Base-by-base conservation (phyloP, 64 coral and sea anemone species). In the Montipora sp. region DNA sequence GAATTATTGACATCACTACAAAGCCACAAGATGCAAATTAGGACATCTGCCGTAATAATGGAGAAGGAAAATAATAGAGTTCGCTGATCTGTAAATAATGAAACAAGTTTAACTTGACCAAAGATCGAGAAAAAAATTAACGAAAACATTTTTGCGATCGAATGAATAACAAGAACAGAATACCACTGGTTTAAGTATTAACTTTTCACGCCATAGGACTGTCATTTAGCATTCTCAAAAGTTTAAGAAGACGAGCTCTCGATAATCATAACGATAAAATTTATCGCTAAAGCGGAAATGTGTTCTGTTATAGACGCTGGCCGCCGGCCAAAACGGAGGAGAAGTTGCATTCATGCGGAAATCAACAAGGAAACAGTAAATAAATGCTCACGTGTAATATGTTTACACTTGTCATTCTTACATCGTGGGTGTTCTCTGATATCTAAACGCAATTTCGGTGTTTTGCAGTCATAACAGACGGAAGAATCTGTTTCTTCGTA, bases 391-490 rank as follows among this genome's bases (percentile, higher is more conserved):
- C 68, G 14, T 21, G 46, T 11, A 57, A 11, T 11, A 11, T 85
- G 82, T 71, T 85, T 85, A 85, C 82, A n/a, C 36, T 85, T 1
- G 6, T 85, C 44, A 85, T 85, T 71, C 45, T 85, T 85, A 9
- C 9, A 51, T 85, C 5, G 46, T 71, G 21, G 16, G 3, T 44
- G 61, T 48, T 85, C 71, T 83, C 67, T 11, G 61, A 71, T 71
- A 18, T 72, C 44, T 51, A 21, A 70, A 16, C 61, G 67, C 45
- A 9, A 24, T 67, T 67, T 11, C 12, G 13, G 9, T 63, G 36
- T 36, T 36, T 36, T 36, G 36, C 36, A 36, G 36, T 36, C 36
- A 36, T 36, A 36, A 36, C 36, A 36, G 36, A 36, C 36, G 36
- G 36, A 36, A 36, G 36, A 55, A 55, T 7, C 10, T 55, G 51